Evolutionary conservation across 2,113 vertebrate species (phyloP), one percentile per base, ranked within the genome.

Genomic region (Lasiurus cinereus): DNA sequence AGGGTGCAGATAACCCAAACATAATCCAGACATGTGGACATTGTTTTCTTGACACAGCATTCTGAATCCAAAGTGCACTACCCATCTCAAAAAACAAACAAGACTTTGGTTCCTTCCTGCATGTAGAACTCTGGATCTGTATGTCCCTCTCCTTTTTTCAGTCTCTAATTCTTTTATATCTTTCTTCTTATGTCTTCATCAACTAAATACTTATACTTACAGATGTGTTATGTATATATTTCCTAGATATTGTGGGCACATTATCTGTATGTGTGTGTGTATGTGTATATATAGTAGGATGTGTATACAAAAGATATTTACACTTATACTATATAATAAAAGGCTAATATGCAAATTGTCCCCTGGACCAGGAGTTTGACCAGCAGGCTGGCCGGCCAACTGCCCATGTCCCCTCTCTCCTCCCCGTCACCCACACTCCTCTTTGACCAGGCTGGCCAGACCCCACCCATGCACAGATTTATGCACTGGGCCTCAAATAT

Each of bases 1-100:
- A 92, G 91, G 83, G 91, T 95, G 89, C 84, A 97, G 98, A 98
- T 98, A 98, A 84, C 95, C 94, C 93, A 97, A 94, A 93, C 95
- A 94, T 19, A 64, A 94, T 80, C 95, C 78, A 93, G 97, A 91
- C 94, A 69, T 94, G 83, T 69, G 86, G 95, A 84, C 88, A 73
- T 80, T 83, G 82, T 91, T 96, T 93, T 76, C 62, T 43, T 89
- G 97, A 89, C 85, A 83, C 1, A 54, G 76, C 21, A 7, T 77
- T 96, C 88, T n/a, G n/a, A 93, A 77, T 94, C 93, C 90, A 77
- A 92, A 96, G 95, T 43, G 85, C 22, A 73, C 85, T 67, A 24
- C 8, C 67, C 31, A 52, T 50, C 69, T 80, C 39, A n/a, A 46
- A 82, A 93, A 86, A 72, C 69, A 92, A 96, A 93, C 50, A 93